A percentile compares a stretch with the other conserved stretches of the same genome.
These are phyloP conservation scores for Gambelia wislizenii DNA, from an alignment of 2,797 vertebrate species.

Conservation along the genomic window DNA sequence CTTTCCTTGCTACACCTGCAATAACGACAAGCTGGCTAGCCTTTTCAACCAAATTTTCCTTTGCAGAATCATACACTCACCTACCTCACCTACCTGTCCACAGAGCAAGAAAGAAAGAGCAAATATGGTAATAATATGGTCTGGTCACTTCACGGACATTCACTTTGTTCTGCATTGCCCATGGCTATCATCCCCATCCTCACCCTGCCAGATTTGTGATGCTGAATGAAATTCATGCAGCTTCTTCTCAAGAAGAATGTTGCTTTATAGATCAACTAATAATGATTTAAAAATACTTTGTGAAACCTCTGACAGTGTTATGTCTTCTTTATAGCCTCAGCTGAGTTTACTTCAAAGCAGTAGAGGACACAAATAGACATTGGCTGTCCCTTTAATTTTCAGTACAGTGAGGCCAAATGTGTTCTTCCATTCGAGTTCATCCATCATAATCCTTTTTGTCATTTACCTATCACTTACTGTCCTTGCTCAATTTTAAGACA, in stretches of 20 bases:
- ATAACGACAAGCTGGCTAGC: background rate
- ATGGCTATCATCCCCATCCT: background rate
- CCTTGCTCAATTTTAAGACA: too few relatives aligned
- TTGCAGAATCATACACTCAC: background rate
- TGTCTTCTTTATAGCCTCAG: background rate
- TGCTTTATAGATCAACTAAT: background rate
- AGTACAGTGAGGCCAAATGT: too few relatives aligned
- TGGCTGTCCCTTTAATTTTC: background rate
- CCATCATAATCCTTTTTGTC: background rate
- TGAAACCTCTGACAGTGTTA: background rate
- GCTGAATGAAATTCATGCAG: background rate
- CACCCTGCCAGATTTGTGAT: background rate
- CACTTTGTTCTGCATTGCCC: background rate
- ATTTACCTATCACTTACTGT: background rate
- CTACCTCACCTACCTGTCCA: background rate
- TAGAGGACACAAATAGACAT: background rate
- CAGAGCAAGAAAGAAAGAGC: background rate
- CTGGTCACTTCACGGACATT: background rate
- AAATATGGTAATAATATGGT: background rate
- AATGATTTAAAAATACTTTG: background rate
- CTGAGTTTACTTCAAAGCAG: background rate
- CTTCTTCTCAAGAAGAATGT: background rate
- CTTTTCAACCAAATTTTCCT: background rate
- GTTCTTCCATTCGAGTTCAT: background rate
- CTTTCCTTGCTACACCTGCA: background rate